Conservation (phyloP, 2,113 vertebrate species). For the Lathamus discolor region DNA sequence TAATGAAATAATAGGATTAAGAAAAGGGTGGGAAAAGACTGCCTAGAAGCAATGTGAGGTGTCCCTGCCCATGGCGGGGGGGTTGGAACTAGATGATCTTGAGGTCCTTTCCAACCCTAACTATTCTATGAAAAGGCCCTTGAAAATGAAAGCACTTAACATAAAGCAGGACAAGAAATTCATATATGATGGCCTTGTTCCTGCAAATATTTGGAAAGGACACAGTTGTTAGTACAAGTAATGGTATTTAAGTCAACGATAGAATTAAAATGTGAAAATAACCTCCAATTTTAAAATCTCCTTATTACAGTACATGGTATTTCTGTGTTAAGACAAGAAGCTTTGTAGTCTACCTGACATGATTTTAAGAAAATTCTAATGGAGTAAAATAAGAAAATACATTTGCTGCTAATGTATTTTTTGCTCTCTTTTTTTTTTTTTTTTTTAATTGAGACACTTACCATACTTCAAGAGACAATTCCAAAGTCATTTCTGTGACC, state of each 20-base stretch:
- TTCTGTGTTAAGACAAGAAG: not conserved
- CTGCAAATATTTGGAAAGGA: not conserved
- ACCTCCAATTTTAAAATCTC: not conserved
- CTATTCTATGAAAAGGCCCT: not conserved
- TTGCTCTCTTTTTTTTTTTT: not conserved
- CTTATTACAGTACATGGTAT: not conserved
- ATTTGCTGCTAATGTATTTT: not conserved
- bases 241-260: not conserved
- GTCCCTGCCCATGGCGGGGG: too few species aligned
- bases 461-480: conserved; percentile 92
- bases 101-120: too few species aligned
- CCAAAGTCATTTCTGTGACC: conserved; percentile 90
- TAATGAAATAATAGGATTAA: not conserved
- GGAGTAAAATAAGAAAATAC: not conserved
- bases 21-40: not conserved
- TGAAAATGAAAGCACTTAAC: not conserved
- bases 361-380: not conserved
- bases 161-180: not conserved
- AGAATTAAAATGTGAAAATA: not conserved
- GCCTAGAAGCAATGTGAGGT: not conserved
- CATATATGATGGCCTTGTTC: not conserved
- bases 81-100: too few species aligned
- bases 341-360: not conserved
- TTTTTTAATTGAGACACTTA: conserved; percentile 70
- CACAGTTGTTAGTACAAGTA: not conserved